phyloP scores from a whole-genome alignment of 2,797 vertebrate genomes.

The Helostoma temminkii region DNA sequence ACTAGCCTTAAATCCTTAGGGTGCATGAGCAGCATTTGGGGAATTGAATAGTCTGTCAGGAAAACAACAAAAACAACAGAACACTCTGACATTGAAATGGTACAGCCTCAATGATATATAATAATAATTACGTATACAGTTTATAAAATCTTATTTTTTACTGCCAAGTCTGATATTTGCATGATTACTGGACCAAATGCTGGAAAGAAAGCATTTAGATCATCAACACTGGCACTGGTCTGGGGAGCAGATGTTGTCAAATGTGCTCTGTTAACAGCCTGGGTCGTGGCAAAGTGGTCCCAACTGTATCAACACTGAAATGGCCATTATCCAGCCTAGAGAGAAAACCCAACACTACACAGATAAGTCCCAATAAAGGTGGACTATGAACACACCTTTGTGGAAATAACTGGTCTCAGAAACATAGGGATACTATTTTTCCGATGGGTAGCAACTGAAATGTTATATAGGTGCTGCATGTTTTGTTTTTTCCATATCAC shows the following conservation, averaged over 20 bases:
- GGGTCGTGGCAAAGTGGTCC: constrained; percentile 34
- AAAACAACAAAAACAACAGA: too few species aligned
- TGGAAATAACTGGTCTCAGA: constrained; percentile 25
- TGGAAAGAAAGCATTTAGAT: constrained; percentile 33
- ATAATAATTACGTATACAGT: background rate
- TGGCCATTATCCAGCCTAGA: constrained; percentile 41
- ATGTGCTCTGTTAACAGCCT: constrained; percentile 29
- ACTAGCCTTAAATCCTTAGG: too few species aligned
- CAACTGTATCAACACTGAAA: constrained; percentile 55
- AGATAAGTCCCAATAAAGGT: constrained; percentile 13
- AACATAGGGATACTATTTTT: constrained; percentile 17
- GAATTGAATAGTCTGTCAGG: too few species aligned
- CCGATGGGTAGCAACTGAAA: constrained; percentile 9
- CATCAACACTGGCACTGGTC: constrained; percentile 24
- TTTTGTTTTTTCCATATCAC: constrained; percentile 5
- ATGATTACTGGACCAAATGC: constrained; percentile 8
- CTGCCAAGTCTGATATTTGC: background rate
- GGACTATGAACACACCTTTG: background rate
- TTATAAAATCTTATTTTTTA: constrained; percentile 4
- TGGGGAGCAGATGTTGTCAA: constrained; percentile 38
- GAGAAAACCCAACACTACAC: constrained; percentile 28
- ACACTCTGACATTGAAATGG: too few species aligned
- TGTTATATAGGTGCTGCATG: background rate
- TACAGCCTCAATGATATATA: background rate
- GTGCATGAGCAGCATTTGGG: too few species aligned